A percentile compares a stretch with the other conserved stretches of the same genome.
phyloP scores from a whole-genome alignment of 2,113 vertebrate species.

The Myiozetetes cayanensis region DNA sequence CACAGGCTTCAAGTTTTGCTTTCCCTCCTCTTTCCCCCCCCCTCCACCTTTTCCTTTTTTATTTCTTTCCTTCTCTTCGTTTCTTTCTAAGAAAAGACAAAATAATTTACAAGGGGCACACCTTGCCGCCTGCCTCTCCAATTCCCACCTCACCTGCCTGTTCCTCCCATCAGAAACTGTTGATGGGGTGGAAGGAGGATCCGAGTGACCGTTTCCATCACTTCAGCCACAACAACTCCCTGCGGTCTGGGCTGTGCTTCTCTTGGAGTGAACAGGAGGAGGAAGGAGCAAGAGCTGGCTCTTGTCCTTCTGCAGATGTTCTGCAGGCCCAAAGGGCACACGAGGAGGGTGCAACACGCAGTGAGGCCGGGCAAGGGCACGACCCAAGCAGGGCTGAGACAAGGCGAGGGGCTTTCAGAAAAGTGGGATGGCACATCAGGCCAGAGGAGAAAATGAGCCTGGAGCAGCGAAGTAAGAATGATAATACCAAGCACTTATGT shows the following conservation, averaged over 20 bases:
- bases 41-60: not conserved
- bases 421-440: slow-evolving; percentile 15
- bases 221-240: not conserved
- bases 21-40: not conserved
- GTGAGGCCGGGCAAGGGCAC: not conserved
- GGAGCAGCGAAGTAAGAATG: slow-evolving; percentile 44
- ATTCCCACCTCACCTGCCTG: not conserved
- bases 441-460: slow-evolving; percentile 53
- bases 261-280: not conserved
- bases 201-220: not conserved
- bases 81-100: not conserved
- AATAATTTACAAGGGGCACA: not conserved
- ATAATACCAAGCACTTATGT: slow-evolving; percentile 65
- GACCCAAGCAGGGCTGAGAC: not conserved
- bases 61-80: not conserved
- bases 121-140: not conserved
- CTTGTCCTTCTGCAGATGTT: not conserved
- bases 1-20: not conserved
- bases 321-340: not conserved
- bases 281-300: not conserved
- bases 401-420: not conserved
- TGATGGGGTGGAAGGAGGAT: not conserved
- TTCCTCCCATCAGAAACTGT: rapidly evolving
- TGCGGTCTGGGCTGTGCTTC: not conserved
- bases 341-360: rapidly evolving